A percentile compares a stretch with the other conserved stretches of the same genome.
Evolutionary conservation across 2,888 invertebrate genomes (phyloP).

Genomic region (Cynaeus angustus): DNA sequence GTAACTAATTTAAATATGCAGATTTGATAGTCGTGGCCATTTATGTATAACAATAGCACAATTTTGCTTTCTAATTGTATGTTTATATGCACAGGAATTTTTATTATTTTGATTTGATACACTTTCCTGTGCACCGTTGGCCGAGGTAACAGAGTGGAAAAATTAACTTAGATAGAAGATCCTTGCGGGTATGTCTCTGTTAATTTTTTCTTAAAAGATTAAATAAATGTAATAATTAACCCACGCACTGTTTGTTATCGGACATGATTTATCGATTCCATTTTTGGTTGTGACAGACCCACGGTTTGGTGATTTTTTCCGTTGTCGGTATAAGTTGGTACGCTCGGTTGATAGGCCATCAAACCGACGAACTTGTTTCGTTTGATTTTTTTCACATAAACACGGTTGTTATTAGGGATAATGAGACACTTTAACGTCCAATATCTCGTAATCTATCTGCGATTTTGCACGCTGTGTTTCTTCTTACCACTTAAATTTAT

Average conservation of each 20-base stretch:
- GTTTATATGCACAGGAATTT: no score
- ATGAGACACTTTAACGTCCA: slow-evolving; percentile 19
- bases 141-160: slow-evolving; percentile 15
- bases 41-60: not conserved
- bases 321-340: not conserved
- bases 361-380: not conserved
- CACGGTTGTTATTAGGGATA: slow-evolving; percentile 13
- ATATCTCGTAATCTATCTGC: slow-evolving; percentile 8
- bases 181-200: not conserved
- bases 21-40: no score
- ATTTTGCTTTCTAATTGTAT: slow-evolving; percentile 15
- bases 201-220: slow-evolving; percentile 3
- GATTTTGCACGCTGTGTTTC: slow-evolving; percentile 34
- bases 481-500: slow-evolving; percentile 17
- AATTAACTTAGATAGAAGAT: not conserved
- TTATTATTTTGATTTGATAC: slow-evolving; percentile 1
- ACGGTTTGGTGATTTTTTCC: not conserved
- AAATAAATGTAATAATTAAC: slow-evolving; percentile 24
- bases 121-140: slow-evolving; percentile 4
- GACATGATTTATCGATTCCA: slow-evolving; percentile 15
- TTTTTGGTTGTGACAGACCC: not conserved
- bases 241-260: slow-evolving; percentile 1
- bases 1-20: no score
- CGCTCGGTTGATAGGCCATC: not conserved
- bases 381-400: not conserved